These are phyloP conservation scores for Stegodyphus mimosarum DNA, from an alignment of 1,140 invertebrate species.

Conservation along the genomic window DNA sequence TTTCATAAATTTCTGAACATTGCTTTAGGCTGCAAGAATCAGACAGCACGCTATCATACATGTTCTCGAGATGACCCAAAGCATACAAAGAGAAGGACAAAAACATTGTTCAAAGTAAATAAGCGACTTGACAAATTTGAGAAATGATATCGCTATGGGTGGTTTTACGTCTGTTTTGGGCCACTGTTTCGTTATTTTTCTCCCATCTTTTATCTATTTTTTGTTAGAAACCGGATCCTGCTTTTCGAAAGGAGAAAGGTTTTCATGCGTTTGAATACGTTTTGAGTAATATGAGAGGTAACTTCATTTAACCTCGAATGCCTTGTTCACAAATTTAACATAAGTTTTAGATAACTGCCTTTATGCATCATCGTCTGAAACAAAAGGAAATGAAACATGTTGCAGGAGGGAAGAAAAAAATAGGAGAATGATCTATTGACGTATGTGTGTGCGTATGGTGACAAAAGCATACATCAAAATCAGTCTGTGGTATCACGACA, in stretches of 20 bases:
- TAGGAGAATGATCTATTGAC: no score
- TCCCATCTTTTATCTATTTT: neutral
- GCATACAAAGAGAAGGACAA: neutral
- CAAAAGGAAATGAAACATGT: no score
- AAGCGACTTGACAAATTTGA: slow-evolving; percentile 30
- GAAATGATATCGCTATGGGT: slow-evolving; percentile 3
- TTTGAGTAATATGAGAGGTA: slow-evolving; percentile 3
- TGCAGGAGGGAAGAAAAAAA: no score
- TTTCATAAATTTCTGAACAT: no score
- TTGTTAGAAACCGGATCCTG: slow-evolving; percentile 6
- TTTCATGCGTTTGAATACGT: neutral
- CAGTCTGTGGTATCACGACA: no score
- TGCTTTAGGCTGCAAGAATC: no score
- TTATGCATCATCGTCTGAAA: no score
- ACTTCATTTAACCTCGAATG: neutral
- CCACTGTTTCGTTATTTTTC: slow-evolving; percentile 6
- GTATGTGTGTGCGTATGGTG: no score
- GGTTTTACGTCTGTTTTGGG: neutral
- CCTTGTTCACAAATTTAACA: slow-evolving; percentile 27
- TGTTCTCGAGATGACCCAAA: no score
- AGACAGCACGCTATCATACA: no score
- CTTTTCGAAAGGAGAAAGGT: neutral
- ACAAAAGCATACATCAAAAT: no score
- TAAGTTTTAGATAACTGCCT: neutral
- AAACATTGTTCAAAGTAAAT: slow-evolving; percentile 6